phyloP scores from a whole-genome alignment of 2,888 invertebrate genomes.

The Lacanobia wlatinum region DNA sequence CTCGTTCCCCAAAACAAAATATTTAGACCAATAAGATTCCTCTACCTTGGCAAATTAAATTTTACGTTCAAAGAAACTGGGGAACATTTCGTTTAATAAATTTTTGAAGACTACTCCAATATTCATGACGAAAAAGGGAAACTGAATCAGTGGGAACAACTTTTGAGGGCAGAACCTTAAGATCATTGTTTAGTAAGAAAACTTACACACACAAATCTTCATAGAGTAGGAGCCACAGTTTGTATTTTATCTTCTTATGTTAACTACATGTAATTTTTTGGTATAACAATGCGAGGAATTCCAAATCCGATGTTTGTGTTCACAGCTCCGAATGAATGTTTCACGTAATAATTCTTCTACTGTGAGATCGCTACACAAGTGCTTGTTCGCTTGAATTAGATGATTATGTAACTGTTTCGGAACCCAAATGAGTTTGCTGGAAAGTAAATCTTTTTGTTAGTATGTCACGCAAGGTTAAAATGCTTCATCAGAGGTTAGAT shows the following conservation, averaged over 20 bases:
- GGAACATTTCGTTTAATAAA: constrained; percentile 71
- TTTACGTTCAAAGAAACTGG: constrained; percentile 70
- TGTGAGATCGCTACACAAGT: constrained; percentile 37
- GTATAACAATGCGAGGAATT: constrained; percentile 44
- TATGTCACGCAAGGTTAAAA: constrained; percentile 26
- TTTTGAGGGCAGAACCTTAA: constrained; percentile 60
- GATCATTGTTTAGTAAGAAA: constrained; percentile 55
- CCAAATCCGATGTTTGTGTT: constrained; percentile 47
- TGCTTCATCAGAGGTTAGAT: background rate
- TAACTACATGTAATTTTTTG: constrained; percentile 46
- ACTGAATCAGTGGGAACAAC: constrained; percentile 69
- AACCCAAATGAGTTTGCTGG: constrained; percentile 14
- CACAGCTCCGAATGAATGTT: constrained; percentile 51
- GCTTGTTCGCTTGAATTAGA: constrained; percentile 42
- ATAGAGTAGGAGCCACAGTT: constrained; percentile 39
- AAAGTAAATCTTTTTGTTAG: constrained; percentile 26
- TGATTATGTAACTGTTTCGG: constrained; percentile 42
- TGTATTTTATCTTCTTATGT: constrained; percentile 47
- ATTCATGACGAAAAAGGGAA: constrained; percentile 71
- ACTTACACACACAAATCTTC: constrained; percentile 55
- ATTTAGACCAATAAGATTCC: constrained; percentile 67
- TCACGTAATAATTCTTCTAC: constrained; percentile 47
- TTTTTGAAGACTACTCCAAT: constrained; percentile 73
- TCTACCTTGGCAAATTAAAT: constrained; percentile 69
- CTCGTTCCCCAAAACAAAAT: constrained; percentile 62